Evolutionary conservation across 2,888 invertebrate genomes (phyloP), one percentile per base, ranked within the genome.

Genomic region (Autographa gamma): DNA sequence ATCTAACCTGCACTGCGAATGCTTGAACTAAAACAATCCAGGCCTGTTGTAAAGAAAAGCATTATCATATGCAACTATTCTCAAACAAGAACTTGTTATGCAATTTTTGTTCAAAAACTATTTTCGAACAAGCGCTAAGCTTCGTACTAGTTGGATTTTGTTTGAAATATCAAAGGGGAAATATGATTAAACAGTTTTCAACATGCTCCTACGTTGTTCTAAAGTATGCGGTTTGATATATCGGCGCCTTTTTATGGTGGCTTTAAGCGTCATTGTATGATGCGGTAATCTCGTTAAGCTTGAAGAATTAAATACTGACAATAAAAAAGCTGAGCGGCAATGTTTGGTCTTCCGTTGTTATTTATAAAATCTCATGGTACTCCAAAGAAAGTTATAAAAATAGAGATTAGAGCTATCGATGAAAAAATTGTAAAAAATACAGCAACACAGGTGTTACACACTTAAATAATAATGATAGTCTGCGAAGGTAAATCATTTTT

Each of bases 101-200:
- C 82, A 83, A 83, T 82, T 83, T 82, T 83, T 83, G 71, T 83
- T 81, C 69, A 63, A 67, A 77, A 82, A 82, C 82, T 83, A 82
- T 83, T 82, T 79, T 74, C 74, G 71, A 79, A 75, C 79, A 76
- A 82, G 72, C 73, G 69, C 69, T 79, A 79, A 79, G 80, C 82
- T 77, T 80, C 75, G 72, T 69, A 60, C 73, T 72, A 73, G 77
- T 75, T 79, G 72, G 63, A 77, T 73, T 81, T 79, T 77, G 69
- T 77, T 69, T 59, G 54, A 61, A 83, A 83, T 83, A 83, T 79
- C 73, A 79, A 79, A 83, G 72, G 25, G 61, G 63, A 74, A 82
- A 77, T 81, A 72, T 61, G 71, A 75, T 79, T 77, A 81, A 81
- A 81, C 77, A 72, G 76, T 74, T 76, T 48, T 59, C 61, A 66